Evolutionary conservation across 2,797 vertebrate genomes (phyloP).

Genomic region (Pelodytes ibericus): DNA sequence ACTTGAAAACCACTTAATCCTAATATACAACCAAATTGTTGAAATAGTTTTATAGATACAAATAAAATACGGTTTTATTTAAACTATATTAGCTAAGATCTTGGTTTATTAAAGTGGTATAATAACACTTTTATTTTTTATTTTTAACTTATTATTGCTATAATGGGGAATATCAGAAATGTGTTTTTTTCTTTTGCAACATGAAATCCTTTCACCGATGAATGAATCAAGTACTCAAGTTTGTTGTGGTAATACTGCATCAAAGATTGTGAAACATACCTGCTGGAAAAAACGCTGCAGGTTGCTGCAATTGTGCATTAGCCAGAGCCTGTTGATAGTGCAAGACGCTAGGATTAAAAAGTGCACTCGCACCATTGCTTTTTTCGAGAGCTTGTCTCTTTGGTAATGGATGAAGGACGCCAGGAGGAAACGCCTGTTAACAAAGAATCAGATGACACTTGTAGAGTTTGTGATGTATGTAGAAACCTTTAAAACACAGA

Average conservation of each 20-base stretch:
- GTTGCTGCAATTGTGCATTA: slow-evolving; percentile 89
- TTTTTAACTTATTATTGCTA: too few species aligned
- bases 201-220: too few species aligned
- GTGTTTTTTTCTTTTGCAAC: too few species aligned
- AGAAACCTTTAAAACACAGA: slow-evolving; percentile 20
- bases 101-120: too few species aligned
- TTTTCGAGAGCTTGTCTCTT: slow-evolving; percentile 97
- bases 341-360: slow-evolving; percentile 90
- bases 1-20: too few species aligned
- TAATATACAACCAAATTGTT: too few species aligned
- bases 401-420: slow-evolving; percentile 91
- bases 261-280: slow-evolving; percentile 70
- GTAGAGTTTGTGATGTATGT: slow-evolving; percentile 51
- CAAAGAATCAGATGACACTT: slow-evolving; percentile 66
- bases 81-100: too few species aligned
- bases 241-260: slow-evolving; percentile 9
- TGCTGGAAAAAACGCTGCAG: slow-evolving; percentile 87
- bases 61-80: too few species aligned
- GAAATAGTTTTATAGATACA: too few species aligned
- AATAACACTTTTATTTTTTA: too few species aligned
- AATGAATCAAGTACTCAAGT: too few species aligned
- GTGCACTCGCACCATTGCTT: slow-evolving; percentile 84
- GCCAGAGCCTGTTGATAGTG: slow-evolving; percentile 95
- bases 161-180: too few species aligned
- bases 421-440: slow-evolving; percentile 86